Evolutionary conservation across 1,140 invertebrate species (phyloP).

Genomic region (Rhopalosiphum maidis): DNA sequence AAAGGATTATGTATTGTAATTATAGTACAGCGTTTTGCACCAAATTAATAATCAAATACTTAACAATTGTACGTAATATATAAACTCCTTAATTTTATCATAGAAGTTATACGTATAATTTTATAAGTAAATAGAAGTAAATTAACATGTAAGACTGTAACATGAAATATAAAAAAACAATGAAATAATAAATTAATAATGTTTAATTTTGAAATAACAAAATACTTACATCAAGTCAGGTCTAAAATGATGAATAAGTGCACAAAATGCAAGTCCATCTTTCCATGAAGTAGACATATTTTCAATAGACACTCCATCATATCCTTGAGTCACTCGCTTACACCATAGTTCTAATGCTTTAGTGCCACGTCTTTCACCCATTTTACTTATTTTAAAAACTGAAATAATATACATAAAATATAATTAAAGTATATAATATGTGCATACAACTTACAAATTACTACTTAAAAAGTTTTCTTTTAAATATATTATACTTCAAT

Average conservation of each 20-base stretch:
- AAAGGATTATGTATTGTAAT: neutral
- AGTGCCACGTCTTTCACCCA: slow-evolving; percentile 83
- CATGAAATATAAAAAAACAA: neutral
- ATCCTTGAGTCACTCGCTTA: slow-evolving; percentile 83
- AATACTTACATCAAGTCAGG: slow-evolving; percentile 93
- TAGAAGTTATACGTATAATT: neutral
- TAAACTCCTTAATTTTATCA: neutral
- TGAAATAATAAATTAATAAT: neutral
- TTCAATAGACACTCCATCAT: slow-evolving; percentile 83
- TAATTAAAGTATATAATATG: too few relatives aligned
- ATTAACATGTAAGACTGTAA: neutral
- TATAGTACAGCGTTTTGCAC: neutral
- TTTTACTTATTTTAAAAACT: slow-evolving; percentile 62
- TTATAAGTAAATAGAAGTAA: neutral
- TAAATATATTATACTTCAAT: neutral
- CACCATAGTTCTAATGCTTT: slow-evolving; percentile 90
- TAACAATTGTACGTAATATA: neutral
- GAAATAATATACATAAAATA: slow-evolving; percentile 37
- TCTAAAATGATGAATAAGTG: slow-evolving; percentile 93
- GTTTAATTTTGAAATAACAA: neutral
- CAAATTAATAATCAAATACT: neutral
- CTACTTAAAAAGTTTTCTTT: neutral
- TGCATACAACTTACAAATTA: neutral
- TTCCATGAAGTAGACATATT: slow-evolving; percentile 95
- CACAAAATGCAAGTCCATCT: slow-evolving; percentile 94